phyloP scores from a whole-genome alignment of 2,888 invertebrate genomes.

The Automeris io region DNA sequence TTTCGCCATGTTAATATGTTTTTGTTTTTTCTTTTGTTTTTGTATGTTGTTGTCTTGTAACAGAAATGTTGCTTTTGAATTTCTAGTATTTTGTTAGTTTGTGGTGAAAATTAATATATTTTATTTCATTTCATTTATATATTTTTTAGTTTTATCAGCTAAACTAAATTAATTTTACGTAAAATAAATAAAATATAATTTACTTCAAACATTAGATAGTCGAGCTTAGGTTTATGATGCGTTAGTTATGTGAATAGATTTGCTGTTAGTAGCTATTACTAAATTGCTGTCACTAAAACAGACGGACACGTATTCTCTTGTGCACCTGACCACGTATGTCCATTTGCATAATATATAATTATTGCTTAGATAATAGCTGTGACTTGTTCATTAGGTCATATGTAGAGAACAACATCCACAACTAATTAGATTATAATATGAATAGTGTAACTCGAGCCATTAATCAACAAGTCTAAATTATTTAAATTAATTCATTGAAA shows the following conservation, averaged over 20 bases:
- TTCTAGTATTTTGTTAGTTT: too few relatives aligned
- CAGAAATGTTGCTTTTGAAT: too few relatives aligned
- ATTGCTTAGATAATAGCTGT: neutral
- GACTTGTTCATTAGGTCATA: neutral
- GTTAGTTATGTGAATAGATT: too few relatives aligned
- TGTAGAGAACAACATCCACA: too few relatives aligned
- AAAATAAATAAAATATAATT: neutral
- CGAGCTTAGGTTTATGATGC: neutral
- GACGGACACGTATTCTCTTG: neutral
- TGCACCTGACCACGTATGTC: neutral
- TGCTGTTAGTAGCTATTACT: neutral
- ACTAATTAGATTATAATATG: too few relatives aligned
- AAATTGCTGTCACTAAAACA: neutral
- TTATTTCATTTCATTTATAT: too few relatives aligned
- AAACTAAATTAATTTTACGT: neutral
- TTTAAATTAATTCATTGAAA: neutral
- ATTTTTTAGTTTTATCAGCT: neutral
- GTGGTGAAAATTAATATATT: too few relatives aligned
- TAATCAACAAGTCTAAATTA: too few relatives aligned
- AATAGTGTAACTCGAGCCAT: too few relatives aligned
- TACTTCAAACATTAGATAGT: neutral
- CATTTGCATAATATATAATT: neutral
- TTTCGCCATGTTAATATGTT: too few relatives aligned
- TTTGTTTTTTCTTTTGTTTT: too few relatives aligned
- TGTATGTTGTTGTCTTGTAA: too few relatives aligned